These are phyloP conservation scores for Lepidurus packardi DNA, from an alignment of 1,140 invertebrate genomes.

Conservation along the genomic window DNA sequence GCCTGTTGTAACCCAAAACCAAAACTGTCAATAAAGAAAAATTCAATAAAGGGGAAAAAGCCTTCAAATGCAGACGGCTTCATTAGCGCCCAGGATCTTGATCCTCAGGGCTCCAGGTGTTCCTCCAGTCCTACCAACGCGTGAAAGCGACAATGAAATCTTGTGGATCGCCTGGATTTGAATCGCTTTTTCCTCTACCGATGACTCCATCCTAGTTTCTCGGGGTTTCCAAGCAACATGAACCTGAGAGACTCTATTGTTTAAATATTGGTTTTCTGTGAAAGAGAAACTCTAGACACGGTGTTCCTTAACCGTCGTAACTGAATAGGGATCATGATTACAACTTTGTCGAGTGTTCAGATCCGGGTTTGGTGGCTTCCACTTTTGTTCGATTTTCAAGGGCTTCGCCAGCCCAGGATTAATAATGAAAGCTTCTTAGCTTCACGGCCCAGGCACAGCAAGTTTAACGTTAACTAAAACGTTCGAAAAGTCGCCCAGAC, in stretches of 20 bases:
- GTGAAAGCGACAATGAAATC: background rate
- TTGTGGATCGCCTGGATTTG: background rate
- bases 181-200: background rate
- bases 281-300: background rate
- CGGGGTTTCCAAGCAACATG: background rate
- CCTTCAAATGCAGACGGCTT: background rate
- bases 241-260: background rate
- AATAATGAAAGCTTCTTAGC: too few relatives aligned
- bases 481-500: too few relatives aligned
- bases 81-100: background rate
- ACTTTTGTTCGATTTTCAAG: slow-evolving; percentile 2
- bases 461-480: too few relatives aligned
- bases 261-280: background rate
- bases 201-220: background rate
- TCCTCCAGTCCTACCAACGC: background rate
- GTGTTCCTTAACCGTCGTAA: background rate
- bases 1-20: background rate
- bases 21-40: too few relatives aligned
- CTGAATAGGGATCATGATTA: background rate
- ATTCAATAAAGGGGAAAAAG: background rate
- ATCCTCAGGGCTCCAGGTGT: background rate
- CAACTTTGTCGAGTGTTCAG: background rate
- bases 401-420: background rate
- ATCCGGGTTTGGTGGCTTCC: background rate
- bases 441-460: too few relatives aligned